These are phyloP conservation scores for Florisuga fusca DNA, from an alignment of 2,797 vertebrate species.

Conservation along the genomic window DNA sequence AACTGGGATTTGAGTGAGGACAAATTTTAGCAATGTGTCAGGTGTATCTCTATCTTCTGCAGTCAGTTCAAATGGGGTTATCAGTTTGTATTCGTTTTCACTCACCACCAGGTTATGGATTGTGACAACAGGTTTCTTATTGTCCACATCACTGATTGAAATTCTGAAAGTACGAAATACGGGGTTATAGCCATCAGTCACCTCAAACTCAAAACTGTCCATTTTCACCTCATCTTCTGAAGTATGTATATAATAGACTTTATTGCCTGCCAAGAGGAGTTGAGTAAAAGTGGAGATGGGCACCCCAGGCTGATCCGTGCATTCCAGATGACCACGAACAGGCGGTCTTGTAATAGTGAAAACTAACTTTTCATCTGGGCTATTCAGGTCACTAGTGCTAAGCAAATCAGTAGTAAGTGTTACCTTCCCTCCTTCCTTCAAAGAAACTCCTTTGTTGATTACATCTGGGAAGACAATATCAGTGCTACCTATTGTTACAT, in stretches of 20 bases:
- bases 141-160: conserved; percentile 94
- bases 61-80: conserved; percentile 95
- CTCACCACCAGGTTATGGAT: conserved; percentile 87
- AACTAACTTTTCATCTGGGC: conserved; percentile 93
- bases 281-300: conserved; percentile 93
- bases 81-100: conserved; percentile 90
- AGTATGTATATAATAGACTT: conserved; percentile 95
- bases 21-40: conserved; percentile 88
- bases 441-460: conserved; percentile 93
- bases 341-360: conserved; percentile 95
- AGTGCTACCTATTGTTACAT: conserved; percentile 90
- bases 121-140: conserved; percentile 94
- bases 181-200: conserved; percentile 94
- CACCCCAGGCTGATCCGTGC: conserved; percentile 89
- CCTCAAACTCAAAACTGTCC: conserved; percentile 98
- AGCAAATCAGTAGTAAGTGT: conserved; percentile 94
- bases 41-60: conserved; percentile 93
- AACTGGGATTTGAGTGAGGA: conserved; percentile 89
- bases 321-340: conserved; percentile 91
- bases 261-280: conserved; percentile 94
- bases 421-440: conserved; percentile 94
- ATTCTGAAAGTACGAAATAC: conserved; percentile 96
- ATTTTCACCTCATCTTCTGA: conserved; percentile 94
- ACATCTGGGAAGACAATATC: conserved; percentile 95
- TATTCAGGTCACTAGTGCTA: conserved; percentile 95